Evolutionary conservation across 2,888 invertebrate genomes (phyloP).

Genomic region (Galeruca laticollis): DNA sequence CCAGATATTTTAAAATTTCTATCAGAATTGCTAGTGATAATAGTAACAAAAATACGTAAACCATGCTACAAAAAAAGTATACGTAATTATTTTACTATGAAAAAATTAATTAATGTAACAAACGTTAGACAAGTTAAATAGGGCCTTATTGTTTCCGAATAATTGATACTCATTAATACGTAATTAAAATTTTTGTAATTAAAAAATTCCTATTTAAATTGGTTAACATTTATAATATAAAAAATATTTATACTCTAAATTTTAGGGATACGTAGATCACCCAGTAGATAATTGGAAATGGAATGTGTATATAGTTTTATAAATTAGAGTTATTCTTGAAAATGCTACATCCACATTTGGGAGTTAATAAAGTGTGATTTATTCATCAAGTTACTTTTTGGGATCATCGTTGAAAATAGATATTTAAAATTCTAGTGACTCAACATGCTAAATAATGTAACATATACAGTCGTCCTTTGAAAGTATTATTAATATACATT

Average conservation of each 20-base stretch:
- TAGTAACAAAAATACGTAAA: conserved; percentile 65
- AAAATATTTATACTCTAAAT: conserved; percentile 61
- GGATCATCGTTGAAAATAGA: no score
- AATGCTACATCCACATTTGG: no score
- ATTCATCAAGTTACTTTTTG: not conserved
- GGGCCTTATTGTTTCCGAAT: conserved; percentile 44
- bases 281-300: conserved; percentile 5
- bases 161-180: conserved; percentile 35
- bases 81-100: conserved; percentile 63
- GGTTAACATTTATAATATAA: conserved; percentile 56
- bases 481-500: no score
- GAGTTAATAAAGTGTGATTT: not conserved
- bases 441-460: no score
- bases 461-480: no score
- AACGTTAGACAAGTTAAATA: conserved; percentile 58
- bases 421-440: no score
- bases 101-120: conserved; percentile 53
- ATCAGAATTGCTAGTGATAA: conserved; percentile 60
- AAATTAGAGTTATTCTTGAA: not conserved
- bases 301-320: conserved; percentile 2
- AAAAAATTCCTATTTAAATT: conserved; percentile 55
- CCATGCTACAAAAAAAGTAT: conserved; percentile 65
- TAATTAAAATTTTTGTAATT: conserved; percentile 38
- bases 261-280: conserved; percentile 51
- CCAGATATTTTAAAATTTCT: conserved; percentile 43